Percentiles rank a stretch among this genome's conserved stretches.
Evolutionary conservation across 2,113 vertebrate species (phyloP).

Genomic region (Ictalurus furcatus): DNA sequence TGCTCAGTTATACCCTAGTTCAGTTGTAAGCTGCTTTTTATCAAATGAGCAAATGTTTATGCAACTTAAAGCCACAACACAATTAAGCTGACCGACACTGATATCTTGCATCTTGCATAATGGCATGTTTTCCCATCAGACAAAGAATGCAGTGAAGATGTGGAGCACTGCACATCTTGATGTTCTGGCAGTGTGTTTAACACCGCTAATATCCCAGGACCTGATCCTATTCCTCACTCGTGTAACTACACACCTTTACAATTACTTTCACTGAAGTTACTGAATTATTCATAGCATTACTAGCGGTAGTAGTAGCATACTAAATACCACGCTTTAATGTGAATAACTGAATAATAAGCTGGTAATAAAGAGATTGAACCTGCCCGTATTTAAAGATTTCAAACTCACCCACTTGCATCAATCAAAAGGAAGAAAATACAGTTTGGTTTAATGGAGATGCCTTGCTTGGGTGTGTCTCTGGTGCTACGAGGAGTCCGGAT

Average conservation of each 20-base stretch:
- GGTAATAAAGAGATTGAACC: background rate
- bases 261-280: no score
- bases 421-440: background rate
- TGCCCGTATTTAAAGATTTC: background rate
- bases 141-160: background rate
- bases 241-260: background rate
- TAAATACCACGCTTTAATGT: background rate
- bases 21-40: background rate
- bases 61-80: background rate
- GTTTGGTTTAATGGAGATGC: constrained; percentile 27
- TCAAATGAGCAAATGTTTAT: background rate
- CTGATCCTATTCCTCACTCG: background rate
- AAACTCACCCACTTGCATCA: background rate
- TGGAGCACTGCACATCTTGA: background rate
- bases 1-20: background rate
- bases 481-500: background rate
- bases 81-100: background rate
- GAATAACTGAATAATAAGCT: background rate
- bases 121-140: background rate
- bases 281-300: background rate
- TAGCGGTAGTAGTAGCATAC: background rate
- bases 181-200: background rate
- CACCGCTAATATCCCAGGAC: background rate
- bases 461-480: constrained; percentile 42
- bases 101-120: background rate